phyloP scores from a whole-genome alignment of 2,113 vertebrate species.

The Recurvirostra avosetta region DNA sequence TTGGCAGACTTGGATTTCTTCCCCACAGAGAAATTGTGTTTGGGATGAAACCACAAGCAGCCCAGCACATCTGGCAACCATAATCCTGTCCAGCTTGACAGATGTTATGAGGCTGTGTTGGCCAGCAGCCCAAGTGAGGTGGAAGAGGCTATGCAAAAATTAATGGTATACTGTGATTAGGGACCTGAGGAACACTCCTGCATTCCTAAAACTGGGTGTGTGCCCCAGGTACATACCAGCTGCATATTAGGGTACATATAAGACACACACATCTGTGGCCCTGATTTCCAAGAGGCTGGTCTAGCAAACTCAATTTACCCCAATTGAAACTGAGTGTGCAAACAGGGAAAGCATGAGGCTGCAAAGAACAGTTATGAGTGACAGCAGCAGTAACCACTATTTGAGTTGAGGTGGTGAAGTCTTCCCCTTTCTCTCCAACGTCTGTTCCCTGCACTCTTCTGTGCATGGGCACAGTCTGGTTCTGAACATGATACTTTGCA shows the following conservation, averaged over 20 bases:
- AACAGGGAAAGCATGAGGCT: background rate
- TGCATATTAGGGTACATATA: background rate
- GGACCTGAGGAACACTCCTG: background rate
- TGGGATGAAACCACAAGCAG: background rate
- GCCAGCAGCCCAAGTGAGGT: background rate
- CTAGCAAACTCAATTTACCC: background rate
- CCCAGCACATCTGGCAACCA: background rate
- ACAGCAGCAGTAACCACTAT: background rate
- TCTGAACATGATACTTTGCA: background rate
- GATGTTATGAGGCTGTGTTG: background rate
- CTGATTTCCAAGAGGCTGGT: background rate
- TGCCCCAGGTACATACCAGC: background rate
- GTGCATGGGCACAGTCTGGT: background rate
- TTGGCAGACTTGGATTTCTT: background rate
- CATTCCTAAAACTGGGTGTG: background rate
- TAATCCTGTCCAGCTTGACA: background rate
- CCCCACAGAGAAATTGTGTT: background rate
- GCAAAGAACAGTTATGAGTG: background rate
- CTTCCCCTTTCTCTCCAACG: background rate
- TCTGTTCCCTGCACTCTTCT: background rate
- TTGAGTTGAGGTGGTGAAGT: background rate
- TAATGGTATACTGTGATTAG: background rate
- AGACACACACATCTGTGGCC: background rate
- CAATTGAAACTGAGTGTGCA: background rate
- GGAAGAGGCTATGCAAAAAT: background rate